Base-by-base conservation (phyloP, 2,888 invertebrate species). In the Pteria penguin region DNA sequence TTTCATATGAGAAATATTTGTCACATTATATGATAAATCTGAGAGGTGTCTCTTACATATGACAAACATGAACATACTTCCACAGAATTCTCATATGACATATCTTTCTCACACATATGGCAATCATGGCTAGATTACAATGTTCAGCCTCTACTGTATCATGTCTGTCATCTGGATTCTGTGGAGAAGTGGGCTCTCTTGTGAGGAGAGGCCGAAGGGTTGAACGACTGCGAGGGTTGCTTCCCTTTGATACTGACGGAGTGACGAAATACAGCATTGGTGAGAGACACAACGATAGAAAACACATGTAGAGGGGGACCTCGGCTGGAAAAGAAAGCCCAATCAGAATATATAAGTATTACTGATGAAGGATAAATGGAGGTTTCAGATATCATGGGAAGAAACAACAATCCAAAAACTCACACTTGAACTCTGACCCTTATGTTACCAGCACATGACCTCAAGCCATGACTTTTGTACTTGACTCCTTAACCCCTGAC, bases 211-310 rank as follows among this genome's bases (percentile, higher is more conserved):
- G 11, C 18, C 45, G 8, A 18, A 8, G 8, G 45, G 45, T 8
- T 0, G 8, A 14, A 14, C 11, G 18, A 45, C 45, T 14, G 8
- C 11, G 45, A 14, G 45, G 45, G 45, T 45, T 45, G 22, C 32
- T n/a, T 54, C 4, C 29, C 22, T 66, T 65, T 52, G 22, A 45
- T 31, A 24, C 32, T 32, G n/a, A 71, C 58, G 24, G 58, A 58
- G 72, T 78, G 80, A 63, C 83, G 81, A 65, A 87, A 88, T 29
- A 88, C 72, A 1, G 78, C 93, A 93, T 97, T 97, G 1, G 96
- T 96, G 81, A 97, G 94, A 75, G 95, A 95, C 78, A 97, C 96
- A 61, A 96, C 97, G 0, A 96, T 96, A 22, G 97, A 96, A 92
- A 97, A 97, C 32, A 97, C 92, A 80, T 95, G 95, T 75, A 89